Evolutionary conservation across 2,113 vertebrate genomes (phyloP).

Genomic region (Amblyornis subalaris): DNA sequence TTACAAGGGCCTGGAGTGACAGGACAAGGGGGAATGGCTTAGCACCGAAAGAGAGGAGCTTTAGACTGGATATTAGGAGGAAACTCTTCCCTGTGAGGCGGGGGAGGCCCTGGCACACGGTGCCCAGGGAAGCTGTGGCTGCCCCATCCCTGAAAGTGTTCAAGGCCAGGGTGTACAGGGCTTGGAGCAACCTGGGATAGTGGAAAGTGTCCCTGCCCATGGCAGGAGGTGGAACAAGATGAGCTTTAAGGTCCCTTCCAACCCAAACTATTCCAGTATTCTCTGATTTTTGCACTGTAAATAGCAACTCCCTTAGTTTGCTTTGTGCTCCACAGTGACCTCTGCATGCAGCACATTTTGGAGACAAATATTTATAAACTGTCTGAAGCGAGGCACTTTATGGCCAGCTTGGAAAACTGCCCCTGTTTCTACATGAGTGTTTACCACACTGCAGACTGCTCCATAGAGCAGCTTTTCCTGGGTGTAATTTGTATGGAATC

Average conservation of each 20-base stretch:
- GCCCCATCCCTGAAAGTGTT: not conserved
- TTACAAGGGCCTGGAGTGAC: not conserved
- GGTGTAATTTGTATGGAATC: not conserved
- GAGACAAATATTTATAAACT: slow-evolving; percentile 30
- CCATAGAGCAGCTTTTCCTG: not conserved
- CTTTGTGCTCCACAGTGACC: not conserved
- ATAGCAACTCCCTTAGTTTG: not conserved
- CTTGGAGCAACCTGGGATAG: not conserved
- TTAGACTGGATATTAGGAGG: not conserved
- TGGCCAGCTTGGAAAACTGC: not conserved
- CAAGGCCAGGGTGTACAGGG: not conserved
- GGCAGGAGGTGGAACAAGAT: not conserved
- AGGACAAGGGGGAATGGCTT: not conserved
- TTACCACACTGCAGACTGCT: not conserved
- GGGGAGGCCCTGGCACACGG: not conserved
- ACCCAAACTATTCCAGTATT: not conserved
- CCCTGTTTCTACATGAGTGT: not conserved
- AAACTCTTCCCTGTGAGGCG: not conserved
- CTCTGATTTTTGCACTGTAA: not conserved
- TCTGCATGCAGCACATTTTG: not conserved
- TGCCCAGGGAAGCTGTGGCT: not conserved
- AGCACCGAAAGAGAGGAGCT: not conserved
- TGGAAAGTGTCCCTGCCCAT: not conserved
- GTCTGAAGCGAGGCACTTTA: not conserved
- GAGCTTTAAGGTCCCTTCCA: not conserved